Conservation (phyloP, 2,888 invertebrate genomes). For the Megastigmus dorsalis region DNA sequence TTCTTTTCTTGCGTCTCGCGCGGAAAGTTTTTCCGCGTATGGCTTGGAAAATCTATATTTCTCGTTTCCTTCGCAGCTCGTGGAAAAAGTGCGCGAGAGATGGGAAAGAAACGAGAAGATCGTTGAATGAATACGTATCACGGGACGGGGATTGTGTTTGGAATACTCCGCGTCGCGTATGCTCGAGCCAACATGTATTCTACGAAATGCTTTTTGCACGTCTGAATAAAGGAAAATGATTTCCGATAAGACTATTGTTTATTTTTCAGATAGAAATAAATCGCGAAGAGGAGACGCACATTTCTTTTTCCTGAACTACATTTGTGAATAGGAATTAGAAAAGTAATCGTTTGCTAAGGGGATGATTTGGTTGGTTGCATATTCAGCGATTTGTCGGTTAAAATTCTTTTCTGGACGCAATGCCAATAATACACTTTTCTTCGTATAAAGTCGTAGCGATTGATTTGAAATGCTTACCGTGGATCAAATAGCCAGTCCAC, state of each 20-base stretch:
- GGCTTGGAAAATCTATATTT: slow-evolving; percentile 3
- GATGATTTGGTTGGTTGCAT: too few species aligned
- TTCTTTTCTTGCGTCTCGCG: background rate
- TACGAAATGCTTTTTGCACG: background rate
- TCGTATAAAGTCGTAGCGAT: too few species aligned
- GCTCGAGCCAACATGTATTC: slow-evolving; percentile 17
- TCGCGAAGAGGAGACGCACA: too few species aligned
- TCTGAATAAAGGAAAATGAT: slow-evolving; percentile 6
- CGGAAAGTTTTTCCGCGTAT: background rate
- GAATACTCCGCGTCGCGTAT: background rate
- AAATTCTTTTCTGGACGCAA: too few species aligned
- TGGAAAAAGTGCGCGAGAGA: slow-evolving; percentile 5
- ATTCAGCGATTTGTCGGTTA: too few species aligned
- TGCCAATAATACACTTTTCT: too few species aligned
- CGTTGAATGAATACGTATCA: slow-evolving; percentile 3
- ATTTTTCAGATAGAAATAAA: background rate
- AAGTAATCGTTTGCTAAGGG: too few species aligned
- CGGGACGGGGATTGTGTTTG: background rate
- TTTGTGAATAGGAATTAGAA: too few species aligned
- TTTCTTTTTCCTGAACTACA: too few species aligned
- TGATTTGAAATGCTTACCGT: too few species aligned
- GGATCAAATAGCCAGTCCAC: too few species aligned
- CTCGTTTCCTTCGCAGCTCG: background rate
- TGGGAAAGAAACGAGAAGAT: slow-evolving; percentile 22
- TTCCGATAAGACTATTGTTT: slow-evolving; percentile 20